Evolutionary conservation across 2,888 invertebrate species (phyloP), one percentile per base, ranked within the genome.

Genomic region (Hydropsyche betteni): DNA sequence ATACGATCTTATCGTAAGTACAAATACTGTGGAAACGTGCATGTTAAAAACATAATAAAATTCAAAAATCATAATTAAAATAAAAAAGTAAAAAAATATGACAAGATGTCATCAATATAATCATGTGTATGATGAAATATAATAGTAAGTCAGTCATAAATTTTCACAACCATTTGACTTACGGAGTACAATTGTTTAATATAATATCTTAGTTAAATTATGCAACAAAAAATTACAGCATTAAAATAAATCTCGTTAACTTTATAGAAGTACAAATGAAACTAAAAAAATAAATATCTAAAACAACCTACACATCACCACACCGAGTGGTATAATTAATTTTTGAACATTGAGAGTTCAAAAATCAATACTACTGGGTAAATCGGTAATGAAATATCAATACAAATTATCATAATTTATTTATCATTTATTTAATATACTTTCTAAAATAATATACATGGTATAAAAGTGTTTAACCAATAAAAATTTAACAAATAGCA

Each of bases 151-250:
- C 44, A 24, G 24, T 24, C 44, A 55, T 14, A 55, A 55, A 55
- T n/a, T 55, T 55, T 55, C 55, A 55, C 55, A 55, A 55, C 55
- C 55, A 44, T 44, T 44, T 44, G 44, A 44, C 44, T 44, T 44
- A 44, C 44, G 6, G 24, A 44, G 44, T 44, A 44, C 44, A 44
- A 44, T 44, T 44, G 10, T 44, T 44, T 10, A 44, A 44, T 44
- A 44, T 8, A 44, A 44, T 44, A 44, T 44, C 44, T 44, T 44
- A 24, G 24, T 24, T 24, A 44, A 44, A 44, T 44, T 44, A 44
- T 8, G 44, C 44, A 44, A 44, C 6, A 44, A 8, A 44, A 44
- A 10, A 44, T 44, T 44, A 44, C 6, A 44, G 44, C 44, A 44
- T 44, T 24, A 24, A 24, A 24, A 24, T 24, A 24, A 24, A 24